These are phyloP conservation scores for Neodiprion pinetum DNA, from an alignment of 1,140 invertebrate genomes.

Conservation along the genomic window DNA sequence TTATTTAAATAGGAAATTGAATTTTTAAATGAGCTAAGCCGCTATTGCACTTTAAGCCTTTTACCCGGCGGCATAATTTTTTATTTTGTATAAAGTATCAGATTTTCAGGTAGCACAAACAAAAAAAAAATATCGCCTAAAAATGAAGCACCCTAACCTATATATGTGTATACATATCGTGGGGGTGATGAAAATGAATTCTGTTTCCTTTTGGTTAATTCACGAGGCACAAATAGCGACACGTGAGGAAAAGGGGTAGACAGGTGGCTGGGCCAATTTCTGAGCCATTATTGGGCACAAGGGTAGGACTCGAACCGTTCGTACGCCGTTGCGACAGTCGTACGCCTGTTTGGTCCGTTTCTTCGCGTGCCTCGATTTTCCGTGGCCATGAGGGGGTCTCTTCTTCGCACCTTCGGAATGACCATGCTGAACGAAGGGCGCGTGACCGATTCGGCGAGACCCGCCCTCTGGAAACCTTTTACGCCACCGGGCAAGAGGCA, in stretches of 20 bases:
- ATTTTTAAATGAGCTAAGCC: no score
- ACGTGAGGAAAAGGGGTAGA: not conserved
- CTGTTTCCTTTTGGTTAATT: slow-evolving; percentile 3
- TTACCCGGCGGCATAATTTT: no score
- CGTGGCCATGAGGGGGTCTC: not conserved
- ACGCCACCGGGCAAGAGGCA: no score
- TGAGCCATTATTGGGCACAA: not conserved
- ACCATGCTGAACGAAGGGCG: not conserved
- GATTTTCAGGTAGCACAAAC: no score
- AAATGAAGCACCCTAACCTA: no score
- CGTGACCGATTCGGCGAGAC: not conserved
- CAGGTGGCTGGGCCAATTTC: not conserved
- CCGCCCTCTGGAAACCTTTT: not conserved
- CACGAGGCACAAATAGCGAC: not conserved
- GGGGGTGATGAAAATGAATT: not conserved
- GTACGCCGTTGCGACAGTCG: not conserved
- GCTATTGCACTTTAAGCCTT: no score
- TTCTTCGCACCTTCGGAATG: not conserved
- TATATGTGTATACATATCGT: no score
- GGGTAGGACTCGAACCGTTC: not conserved
- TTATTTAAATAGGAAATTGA: no score
- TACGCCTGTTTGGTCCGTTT: not conserved
- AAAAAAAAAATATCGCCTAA: no score
- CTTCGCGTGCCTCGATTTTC: not conserved
- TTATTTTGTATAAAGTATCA: no score